These are phyloP conservation scores for Neoscelio sp. DNA, from an alignment of 2,888 invertebrate species.

Conservation along the genomic window DNA sequence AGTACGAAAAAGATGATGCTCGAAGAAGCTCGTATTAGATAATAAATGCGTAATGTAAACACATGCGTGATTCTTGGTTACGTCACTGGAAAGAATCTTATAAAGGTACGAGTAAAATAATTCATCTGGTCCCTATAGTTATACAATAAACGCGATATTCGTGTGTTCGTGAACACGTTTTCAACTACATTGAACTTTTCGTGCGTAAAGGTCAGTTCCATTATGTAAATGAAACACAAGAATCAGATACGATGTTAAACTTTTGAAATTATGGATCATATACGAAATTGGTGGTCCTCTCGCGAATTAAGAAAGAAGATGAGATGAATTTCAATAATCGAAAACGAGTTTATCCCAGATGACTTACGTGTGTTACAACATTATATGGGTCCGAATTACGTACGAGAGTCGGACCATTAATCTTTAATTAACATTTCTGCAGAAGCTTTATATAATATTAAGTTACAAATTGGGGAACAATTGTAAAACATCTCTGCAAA, in stretches of 20 bases:
- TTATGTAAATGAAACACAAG: conserved; percentile 51
- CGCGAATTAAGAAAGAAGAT: conserved; percentile 14
- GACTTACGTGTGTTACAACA: too few species aligned
- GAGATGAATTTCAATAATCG: conserved; percentile 10
- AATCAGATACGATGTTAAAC: conserved; percentile 11
- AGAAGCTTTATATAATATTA: too few species aligned
- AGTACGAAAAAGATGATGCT: too few species aligned
- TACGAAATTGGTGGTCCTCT: conserved; percentile 1
- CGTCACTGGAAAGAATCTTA: conserved; percentile 44
- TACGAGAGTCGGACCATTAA: background rate
- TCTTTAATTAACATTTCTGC: background rate
- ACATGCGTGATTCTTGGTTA: conserved; percentile 54
- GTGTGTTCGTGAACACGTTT: conserved; percentile 56
- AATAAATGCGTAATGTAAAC: conserved; percentile 52
- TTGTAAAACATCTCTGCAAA: too few species aligned
- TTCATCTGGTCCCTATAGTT: conserved; percentile 50
- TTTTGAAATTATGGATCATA: conserved; percentile 33
- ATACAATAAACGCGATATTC: conserved; percentile 54
- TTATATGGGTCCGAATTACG: too few species aligned
- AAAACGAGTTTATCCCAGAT: conserved; percentile 10
- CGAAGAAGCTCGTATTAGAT: conserved; percentile 49
- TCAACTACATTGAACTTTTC: conserved; percentile 56
- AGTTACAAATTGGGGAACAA: too few species aligned
- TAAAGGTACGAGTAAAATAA: conserved; percentile 39
- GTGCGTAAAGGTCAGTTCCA: conserved; percentile 65